Base-by-base conservation (phyloP, 2,888 invertebrate genomes). In the Phytoseiulus persimilis region DNA sequence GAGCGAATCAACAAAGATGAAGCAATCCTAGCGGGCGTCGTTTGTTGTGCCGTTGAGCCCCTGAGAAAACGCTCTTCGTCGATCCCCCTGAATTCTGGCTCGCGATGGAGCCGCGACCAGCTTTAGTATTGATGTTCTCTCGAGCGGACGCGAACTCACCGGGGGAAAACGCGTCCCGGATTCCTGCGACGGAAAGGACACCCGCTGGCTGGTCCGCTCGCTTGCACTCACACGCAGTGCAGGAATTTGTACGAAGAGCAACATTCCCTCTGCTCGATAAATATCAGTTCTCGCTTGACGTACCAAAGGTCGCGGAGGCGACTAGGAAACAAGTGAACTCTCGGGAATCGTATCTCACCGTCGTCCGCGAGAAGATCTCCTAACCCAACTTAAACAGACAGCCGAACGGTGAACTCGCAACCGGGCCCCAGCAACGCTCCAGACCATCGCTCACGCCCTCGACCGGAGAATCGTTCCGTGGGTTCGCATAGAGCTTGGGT, bases 1-100 rank as follows among this genome's bases (percentile, higher is more conserved):
- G 28, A 91, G 91, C 91, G 91, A 91, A 90, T 83, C 89, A 89
- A 83, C 45, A 32, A 84, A 23, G 32, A 32, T 18, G 32, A 18
- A 89, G 83, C 23, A 89, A n/a, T 31, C 32, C 83, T 31, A 5
- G 45, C 45, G 23, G 45, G 45, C 46, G 65, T 32, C 65, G 65
- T 28, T 65, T 65, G 11, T 28, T 18, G 65, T 23, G 65, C 11
- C 65, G 2, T 2, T 11, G 23, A 65, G 65, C 5, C 28, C 5
- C 23, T 2, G 65, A 65, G 23, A 65, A 18, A 65, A 65, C 65
- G 65, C 65, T 14, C 11, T 2, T 65, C 65, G 65, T 65, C 65
- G 2, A 65, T 65, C 65, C 18, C 28, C 28, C 11, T 65, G 65
- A 65, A 65, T 65, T 65, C 65, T 65, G 65, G 65, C 28, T 23